Evolutionary conservation across 2,797 vertebrate species (phyloP), one percentile per base, ranked within the genome.

Genomic region (Microchirus variegatus): DNA sequence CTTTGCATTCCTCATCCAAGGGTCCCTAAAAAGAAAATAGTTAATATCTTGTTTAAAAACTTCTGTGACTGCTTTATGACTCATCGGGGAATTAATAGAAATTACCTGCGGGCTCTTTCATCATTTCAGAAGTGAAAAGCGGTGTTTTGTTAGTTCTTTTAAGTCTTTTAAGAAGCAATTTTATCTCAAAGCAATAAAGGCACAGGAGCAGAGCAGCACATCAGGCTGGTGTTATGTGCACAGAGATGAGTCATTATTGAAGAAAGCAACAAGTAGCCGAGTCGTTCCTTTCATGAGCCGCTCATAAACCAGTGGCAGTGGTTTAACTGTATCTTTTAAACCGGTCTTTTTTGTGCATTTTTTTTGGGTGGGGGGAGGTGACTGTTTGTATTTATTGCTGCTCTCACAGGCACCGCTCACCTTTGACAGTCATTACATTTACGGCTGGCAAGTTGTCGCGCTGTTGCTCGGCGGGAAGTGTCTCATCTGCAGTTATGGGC

Each of bases 401-500:
- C 64, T 62, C 78, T 73, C 59, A 53, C 59, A 36, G 80, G 70
- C 73, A 59, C 52, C 12, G 12, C 70, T 77, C 73, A 78, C 75
- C 46, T 73, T 83, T 65, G 60, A 70, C 69, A 68, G 71, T 83
- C 74, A 65, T 84, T 81, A 71, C 68, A 63, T 82, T 84, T 84
- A 82, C 74, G 74, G 68, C 74, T 63, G 70, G 70, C 57, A 67
- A 68, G 77, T 77, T 82, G 83, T 75, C 42, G 42, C 67, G 7
- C 68, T 80, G 88, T 78, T 73, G 84, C 84, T 84, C 71, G 22
- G 70, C 59, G 68, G 80, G 74, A 86, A 78, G 73, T 74, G 82
- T 85, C 77, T 88, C 77, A 81, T 90, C 84, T 85, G 82, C 82
- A 84, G 84, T 88, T 85, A 86, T 80, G 78, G 77, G 82, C 77